Base-by-base conservation (phyloP, 2,888 invertebrate genomes). In the Chamaedrilus cognettii region DNA sequence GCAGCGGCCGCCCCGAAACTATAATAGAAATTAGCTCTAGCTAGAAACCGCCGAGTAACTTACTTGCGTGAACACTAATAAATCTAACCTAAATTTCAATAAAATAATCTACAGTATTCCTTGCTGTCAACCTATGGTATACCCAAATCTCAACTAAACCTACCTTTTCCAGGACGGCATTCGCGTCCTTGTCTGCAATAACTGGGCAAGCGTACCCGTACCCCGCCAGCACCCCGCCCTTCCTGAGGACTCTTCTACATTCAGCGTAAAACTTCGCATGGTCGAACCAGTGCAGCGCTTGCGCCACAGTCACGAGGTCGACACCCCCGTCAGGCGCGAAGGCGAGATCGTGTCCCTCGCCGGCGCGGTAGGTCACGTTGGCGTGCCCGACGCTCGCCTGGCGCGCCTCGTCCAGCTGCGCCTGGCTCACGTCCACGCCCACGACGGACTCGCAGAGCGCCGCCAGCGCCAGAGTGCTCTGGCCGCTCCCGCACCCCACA, bases 201-300 rank as follows among this genome's bases (percentile, higher is more conserved):
- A 50, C 52, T 58, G 68, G 68, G 7, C 67, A 61, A 0, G 76
- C 76, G 64, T 79, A 79, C n/a, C 78, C 78, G 60, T 76, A 78
- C 1, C 69, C 76, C 31, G 82, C 85, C 26, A 85, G 69, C 23
- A 83, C 81, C 1, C 85, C 86, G 57, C 82, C 79, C 15, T 80
- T 82, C 30, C 77, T 77, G n/a, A 86, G 74, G 19, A 85, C 77
- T 42, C 86, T 75, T 60, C 77, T 76, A 0, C 78, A 83, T 76
- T 86, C 86, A 2, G 72, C 60, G 71, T 82, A 85, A 68, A 86
- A 86, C 66, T 75, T 77, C 2, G 80, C 78, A 42, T 81, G 60
- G 66, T 86, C 79, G 70, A 86, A 79, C 85, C 85, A 86, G 71
- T 86, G 86, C 58, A 83, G 75, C 7, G 85, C 83, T 62, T 85